Percentiles rank a stretch among this genome's conserved stretches.
These are phyloP conservation scores for Gymnothorax javanicus DNA, from an alignment of 2,797 vertebrate species.

Conservation along the genomic window DNA sequence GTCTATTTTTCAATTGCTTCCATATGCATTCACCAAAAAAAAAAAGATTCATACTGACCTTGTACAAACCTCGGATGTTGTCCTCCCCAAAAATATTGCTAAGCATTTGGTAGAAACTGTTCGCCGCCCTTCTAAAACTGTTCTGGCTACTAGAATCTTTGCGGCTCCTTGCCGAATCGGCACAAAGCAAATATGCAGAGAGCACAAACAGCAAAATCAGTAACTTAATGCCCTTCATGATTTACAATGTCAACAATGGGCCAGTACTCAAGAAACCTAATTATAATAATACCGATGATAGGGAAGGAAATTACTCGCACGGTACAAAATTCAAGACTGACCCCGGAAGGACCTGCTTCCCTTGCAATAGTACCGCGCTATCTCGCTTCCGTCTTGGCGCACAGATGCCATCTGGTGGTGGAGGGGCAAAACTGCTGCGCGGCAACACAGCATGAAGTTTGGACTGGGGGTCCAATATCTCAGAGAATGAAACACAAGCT, in stretches of 20 bases:
- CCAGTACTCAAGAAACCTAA: background rate
- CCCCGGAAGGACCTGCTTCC: constrained; percentile 30
- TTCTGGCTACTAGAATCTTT: constrained; percentile 79
- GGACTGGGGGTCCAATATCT: background rate
- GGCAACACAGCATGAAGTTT: background rate
- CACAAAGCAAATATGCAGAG: constrained; percentile 60
- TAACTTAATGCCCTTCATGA: constrained; percentile 63
- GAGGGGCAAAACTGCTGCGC: background rate
- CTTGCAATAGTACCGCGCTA: background rate
- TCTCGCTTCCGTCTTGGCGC: constrained; percentile 27
- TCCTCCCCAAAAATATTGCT: constrained; percentile 90
- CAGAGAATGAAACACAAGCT: background rate
- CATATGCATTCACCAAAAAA: background rate
- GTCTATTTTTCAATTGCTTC: background rate
- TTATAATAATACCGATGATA: background rate
- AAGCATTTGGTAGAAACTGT: constrained; percentile 83
- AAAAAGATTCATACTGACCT: constrained; percentile 67
- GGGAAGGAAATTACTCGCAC: constrained; percentile 16
- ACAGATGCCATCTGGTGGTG: constrained; percentile 16
- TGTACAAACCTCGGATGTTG: constrained; percentile 85
- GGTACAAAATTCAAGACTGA: constrained; percentile 2
- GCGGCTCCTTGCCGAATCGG: constrained; percentile 76
- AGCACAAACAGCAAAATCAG: constrained; percentile 60
- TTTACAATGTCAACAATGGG: background rate
- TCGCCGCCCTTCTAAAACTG: constrained; percentile 83